Evolutionary conservation across 2,888 invertebrate genomes (phyloP).

Genomic region (Gisinianus flammeolus): DNA sequence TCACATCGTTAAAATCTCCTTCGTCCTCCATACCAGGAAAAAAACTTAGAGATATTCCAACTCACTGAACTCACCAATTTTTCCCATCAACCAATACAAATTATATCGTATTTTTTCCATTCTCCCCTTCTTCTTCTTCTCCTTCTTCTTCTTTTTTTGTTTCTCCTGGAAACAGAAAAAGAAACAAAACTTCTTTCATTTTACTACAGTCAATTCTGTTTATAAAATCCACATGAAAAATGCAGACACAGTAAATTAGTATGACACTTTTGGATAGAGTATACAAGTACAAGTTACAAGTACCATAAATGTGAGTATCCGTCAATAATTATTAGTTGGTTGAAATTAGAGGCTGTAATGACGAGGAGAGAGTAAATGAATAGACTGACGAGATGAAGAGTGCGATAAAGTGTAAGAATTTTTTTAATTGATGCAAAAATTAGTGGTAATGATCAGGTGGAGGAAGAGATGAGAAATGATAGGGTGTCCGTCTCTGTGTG

Average conservation of each 20-base stretch:
- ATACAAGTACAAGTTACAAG: too few relatives aligned
- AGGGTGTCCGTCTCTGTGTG: too few relatives aligned
- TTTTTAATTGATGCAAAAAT: conserved; percentile 15
- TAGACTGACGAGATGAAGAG: not conserved
- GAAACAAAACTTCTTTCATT: not conserved
- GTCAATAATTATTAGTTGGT: too few relatives aligned
- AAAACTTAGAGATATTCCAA: too few relatives aligned
- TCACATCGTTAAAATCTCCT: conserved; percentile 31
- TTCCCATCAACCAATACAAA: conserved; percentile 24
- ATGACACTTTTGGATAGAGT: too few relatives aligned
- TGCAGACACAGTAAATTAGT: too few relatives aligned
- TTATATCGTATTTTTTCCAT: not conserved
- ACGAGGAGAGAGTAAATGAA: not conserved
- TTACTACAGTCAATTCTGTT: too few relatives aligned
- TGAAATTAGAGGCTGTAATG: too few relatives aligned
- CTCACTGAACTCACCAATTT: too few relatives aligned
- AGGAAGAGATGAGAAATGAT: conserved; percentile 4
- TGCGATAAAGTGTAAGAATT: conserved; percentile 3
- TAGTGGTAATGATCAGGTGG: not conserved
- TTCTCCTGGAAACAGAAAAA: not conserved
- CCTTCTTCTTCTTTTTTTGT: not conserved
- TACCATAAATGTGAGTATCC: too few relatives aligned
- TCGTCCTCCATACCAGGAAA: too few relatives aligned
- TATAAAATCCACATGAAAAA: too few relatives aligned
- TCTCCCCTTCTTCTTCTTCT: not conserved